Evolutionary conservation across 2,113 vertebrate genomes (phyloP).

Genomic region (Chloropsis cyanopogon): DNA sequence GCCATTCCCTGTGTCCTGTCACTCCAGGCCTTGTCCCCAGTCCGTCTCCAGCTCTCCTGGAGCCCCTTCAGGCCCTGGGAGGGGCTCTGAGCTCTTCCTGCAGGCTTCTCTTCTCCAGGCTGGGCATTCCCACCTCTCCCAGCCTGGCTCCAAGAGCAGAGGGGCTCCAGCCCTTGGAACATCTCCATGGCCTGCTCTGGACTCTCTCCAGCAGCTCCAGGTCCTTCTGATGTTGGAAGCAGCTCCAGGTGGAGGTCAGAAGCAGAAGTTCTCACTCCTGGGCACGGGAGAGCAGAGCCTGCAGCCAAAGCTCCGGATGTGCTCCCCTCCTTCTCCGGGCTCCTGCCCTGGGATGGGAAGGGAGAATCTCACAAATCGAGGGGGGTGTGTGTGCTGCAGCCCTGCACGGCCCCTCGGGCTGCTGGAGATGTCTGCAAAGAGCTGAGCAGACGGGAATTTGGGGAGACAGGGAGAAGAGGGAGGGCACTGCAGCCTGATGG

Average conservation of each 20-base stretch:
- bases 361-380: not conserved
- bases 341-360: accelerated
- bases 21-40: accelerated
- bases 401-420: not conserved
- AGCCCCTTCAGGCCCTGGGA: accelerated
- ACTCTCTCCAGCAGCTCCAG: not conserved
- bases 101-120: not conserved
- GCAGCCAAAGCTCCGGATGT: not conserved
- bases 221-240: accelerated
- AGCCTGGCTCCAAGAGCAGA: not conserved
- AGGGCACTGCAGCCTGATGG: not conserved
- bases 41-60: not conserved
- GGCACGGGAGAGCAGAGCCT: not conserved
- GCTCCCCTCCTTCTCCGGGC: not conserved
- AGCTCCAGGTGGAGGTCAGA: not conserved
- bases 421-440: not conserved
- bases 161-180: not conserved
- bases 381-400: not conserved
- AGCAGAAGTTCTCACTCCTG: not conserved
- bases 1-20: not conserved
- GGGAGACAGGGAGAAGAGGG: not conserved
- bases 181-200: not conserved
- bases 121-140: not conserved
- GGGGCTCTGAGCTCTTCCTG: not conserved
- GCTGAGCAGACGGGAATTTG: not conserved